phyloP scores from a whole-genome alignment of 2,888 invertebrate genomes.

The Tubulanus polymorphus region DNA sequence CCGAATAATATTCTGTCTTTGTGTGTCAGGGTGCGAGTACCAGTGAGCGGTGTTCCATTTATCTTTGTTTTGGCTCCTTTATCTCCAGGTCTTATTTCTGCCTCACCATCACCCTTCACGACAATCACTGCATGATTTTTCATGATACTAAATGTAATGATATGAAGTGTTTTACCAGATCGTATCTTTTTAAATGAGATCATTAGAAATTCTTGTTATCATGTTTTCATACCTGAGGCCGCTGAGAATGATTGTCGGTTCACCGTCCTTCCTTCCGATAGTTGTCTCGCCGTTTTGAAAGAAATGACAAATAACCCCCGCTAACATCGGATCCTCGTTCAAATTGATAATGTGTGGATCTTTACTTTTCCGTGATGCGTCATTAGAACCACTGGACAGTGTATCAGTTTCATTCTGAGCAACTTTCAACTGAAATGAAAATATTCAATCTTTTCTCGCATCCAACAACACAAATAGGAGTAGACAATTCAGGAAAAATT shows the following conservation, averaged over 20 bases:
- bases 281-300: constrained; percentile 36
- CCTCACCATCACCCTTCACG: constrained; percentile 30
- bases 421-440: constrained; percentile 30
- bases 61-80: constrained; percentile 48
- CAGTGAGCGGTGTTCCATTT: constrained; percentile 51
- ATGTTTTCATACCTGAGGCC: constrained; percentile 41
- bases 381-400: constrained; percentile 21
- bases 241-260: constrained; percentile 42
- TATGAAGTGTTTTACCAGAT: background rate
- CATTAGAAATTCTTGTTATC: no score
- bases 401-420: constrained; percentile 35
- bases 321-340: constrained; percentile 54
- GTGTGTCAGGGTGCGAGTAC: constrained; percentile 37
- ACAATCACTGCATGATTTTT: constrained; percentile 46
- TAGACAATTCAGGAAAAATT: no score
- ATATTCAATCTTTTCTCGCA: background rate
- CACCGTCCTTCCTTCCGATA: constrained; percentile 49
- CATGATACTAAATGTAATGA: constrained; percentile 31
- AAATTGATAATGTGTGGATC: constrained; percentile 49
- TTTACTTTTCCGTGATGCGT: constrained; percentile 25
- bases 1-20: constrained; percentile 54
- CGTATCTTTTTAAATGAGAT: background rate
- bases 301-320: constrained; percentile 50
- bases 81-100: constrained; percentile 39
- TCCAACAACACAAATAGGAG: background rate